phyloP scores from a whole-genome alignment of 2,888 invertebrate species.

The Lobophora halterata region DNA sequence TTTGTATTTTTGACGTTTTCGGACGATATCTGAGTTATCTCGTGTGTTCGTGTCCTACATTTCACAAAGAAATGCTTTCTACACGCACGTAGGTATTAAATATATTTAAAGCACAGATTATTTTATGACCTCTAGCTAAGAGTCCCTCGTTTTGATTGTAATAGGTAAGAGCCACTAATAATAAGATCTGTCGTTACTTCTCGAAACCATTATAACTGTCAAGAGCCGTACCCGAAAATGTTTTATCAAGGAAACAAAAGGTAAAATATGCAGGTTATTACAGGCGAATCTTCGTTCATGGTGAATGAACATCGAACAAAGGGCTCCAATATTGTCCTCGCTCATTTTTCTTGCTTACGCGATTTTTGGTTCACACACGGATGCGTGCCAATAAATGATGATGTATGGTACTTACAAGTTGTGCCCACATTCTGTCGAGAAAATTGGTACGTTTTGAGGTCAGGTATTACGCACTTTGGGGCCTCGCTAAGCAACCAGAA shows the following conservation, averaged over 20 bases:
- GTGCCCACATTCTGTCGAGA: slow-evolving; percentile 19
- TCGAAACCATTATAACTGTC: too few relatives aligned
- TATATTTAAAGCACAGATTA: too few relatives aligned
- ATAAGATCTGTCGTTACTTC: too few relatives aligned
- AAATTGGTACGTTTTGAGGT: slow-evolving; percentile 10
- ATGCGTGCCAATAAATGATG: slow-evolving; percentile 32
- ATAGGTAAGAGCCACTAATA: too few relatives aligned
- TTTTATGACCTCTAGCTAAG: too few relatives aligned
- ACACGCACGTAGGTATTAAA: too few relatives aligned
- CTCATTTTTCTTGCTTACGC: slow-evolving; percentile 44
- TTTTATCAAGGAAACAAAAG: slow-evolving; percentile 18
- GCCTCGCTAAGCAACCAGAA: too few relatives aligned
- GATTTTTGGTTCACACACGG: slow-evolving; percentile 38
- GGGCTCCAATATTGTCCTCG: slow-evolving; percentile 37
- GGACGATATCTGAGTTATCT: slow-evolving; percentile 1
- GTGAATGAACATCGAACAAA: slow-evolving; percentile 40
- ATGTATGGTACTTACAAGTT: slow-evolving; percentile 24
- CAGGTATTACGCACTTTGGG: neutral
- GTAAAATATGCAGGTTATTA: slow-evolving; percentile 31
- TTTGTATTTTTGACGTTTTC: slow-evolving; percentile 22
- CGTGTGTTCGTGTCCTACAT: neutral
- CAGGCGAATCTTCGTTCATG: slow-evolving; percentile 33
- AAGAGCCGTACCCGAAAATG: slow-evolving; percentile 11
- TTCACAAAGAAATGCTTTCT: too few relatives aligned
- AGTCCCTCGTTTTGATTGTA: too few relatives aligned